These are phyloP conservation scores for Machimus rusticus DNA, from an alignment of 2,888 invertebrate species.

Conservation along the genomic window DNA sequence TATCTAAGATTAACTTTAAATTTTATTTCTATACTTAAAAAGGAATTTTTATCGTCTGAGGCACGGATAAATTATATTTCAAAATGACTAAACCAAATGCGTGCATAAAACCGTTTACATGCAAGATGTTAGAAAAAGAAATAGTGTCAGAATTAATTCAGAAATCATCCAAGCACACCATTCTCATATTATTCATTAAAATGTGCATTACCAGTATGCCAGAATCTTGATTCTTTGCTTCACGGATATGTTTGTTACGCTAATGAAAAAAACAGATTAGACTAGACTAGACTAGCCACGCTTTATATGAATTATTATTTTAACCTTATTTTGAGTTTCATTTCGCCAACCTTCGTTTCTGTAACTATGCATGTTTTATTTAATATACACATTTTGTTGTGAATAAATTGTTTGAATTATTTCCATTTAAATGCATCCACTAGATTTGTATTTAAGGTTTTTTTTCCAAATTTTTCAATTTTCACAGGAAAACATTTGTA, in stretches of 20 bases:
- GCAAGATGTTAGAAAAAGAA: neutral
- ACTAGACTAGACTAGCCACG: too few relatives aligned
- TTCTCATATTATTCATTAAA: neutral
- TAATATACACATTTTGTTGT: too few relatives aligned
- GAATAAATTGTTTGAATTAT: too few relatives aligned
- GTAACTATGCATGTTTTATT: neutral
- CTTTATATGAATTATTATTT: neutral
- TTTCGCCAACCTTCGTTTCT: neutral
- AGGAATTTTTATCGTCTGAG: too few relatives aligned
- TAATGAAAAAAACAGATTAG: too few relatives aligned
- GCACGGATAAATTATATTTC: too few relatives aligned
- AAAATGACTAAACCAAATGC: neutral
- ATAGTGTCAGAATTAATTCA: neutral
- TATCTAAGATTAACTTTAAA: too few relatives aligned
- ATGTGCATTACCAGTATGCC: neutral
- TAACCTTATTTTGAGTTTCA: neutral
- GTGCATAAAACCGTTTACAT: neutral
- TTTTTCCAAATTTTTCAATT: neutral
- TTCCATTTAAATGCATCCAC: too few relatives aligned
- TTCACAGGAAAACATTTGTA: neutral
- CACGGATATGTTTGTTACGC: neutral
- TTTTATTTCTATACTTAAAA: too few relatives aligned
- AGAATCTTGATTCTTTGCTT: neutral
- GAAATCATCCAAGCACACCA: neutral
- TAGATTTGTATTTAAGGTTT: too few relatives aligned